Base-by-base conservation (phyloP, 1,140 invertebrate species). In the Drosophila pallidifrons region DNA sequence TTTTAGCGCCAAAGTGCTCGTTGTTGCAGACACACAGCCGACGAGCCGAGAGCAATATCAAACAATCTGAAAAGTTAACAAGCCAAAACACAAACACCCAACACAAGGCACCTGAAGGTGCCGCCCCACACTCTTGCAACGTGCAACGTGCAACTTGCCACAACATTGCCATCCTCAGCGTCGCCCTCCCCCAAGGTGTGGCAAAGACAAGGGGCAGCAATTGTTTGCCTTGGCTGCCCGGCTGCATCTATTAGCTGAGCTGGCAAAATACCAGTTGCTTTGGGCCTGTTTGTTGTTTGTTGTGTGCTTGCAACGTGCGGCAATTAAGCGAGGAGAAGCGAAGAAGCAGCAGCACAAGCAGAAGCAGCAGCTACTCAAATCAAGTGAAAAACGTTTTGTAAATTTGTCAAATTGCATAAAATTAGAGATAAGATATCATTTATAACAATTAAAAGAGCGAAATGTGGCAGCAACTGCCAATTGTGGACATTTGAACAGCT, bases 1-100 rank as follows among this genome's bases (percentile, higher is more conserved):
- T 85, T 80, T 89, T 89, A 89, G 86, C 85, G 85, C 85, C 85
- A 77, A 89, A 85, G 88, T 78, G 71, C 78, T 76, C 77, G 85
- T 83, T 85, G 83, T 83, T 83, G 83, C 79, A 79, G 13, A 28
- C 38, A 13, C 54, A 43, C 5, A 47, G 10, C 15, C 61, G 35
- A 45, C 55, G 20, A 13, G 51, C 54, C 3, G 20, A 25, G 20
- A 61, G 25, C 77, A 70, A 82, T 88, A 88, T 88, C 83, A 88
- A 89, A 89, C 85, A 88, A 88, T 88, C 85, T 88, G 89, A 83
- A 25, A 81, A 88, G 77, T 89, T 88, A 88, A 88, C 85, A 88
- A 88, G 85, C 85, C 85, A 78, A 87, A 88, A 82, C 87, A 88
- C 85, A 88, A 67, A 76, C 15, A 47, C 43, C 16, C 5, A 82